Evolutionary conservation across 1,140 invertebrate species (phyloP).

Genomic region (Drosophila seguyi): DNA sequence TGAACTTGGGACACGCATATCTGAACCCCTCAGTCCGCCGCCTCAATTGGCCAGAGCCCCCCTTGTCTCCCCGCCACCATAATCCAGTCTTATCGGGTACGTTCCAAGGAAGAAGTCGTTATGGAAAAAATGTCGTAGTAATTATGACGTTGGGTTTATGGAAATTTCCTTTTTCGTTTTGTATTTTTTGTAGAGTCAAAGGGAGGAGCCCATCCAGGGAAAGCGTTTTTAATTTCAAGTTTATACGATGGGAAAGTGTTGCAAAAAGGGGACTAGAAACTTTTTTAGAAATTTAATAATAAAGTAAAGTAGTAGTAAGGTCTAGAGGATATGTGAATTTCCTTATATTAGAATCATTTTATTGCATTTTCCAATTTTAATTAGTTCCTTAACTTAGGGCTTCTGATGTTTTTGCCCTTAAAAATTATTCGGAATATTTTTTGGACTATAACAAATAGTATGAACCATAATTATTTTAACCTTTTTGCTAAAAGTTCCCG

Average conservation of each 20-base stretch:
- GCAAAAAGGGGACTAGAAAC: neutral
- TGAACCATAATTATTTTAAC: neutral
- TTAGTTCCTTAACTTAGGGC: too few relatives aligned
- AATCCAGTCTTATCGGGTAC: conserved; percentile 29
- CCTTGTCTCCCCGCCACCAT: neutral
- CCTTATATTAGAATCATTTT: too few relatives aligned
- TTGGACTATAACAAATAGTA: neutral
- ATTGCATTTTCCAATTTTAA: neutral
- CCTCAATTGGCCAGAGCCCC: conserved; percentile 20
- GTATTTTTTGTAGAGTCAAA: conserved; percentile 39
- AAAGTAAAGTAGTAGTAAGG: too few relatives aligned
- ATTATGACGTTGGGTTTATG: conserved; percentile 79
- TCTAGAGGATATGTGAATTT: neutral
- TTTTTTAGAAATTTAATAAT: neutral
- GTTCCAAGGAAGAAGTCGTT: conserved; percentile 40
- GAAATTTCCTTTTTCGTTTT: conserved; percentile 51
- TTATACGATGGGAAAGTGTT: neutral
- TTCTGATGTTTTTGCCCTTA: neutral
- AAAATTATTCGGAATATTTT: neutral
- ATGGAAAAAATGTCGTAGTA: conserved; percentile 71
- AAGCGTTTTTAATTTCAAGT: neutral
- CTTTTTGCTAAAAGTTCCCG: neutral
- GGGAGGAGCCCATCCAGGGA: conserved; percentile 12
- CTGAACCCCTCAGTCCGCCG: neutral
- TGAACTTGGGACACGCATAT: conserved; percentile 68